Conservation (phyloP, 2,797 vertebrate genomes). For the Ptychobarbus kaznakovi region DNA sequence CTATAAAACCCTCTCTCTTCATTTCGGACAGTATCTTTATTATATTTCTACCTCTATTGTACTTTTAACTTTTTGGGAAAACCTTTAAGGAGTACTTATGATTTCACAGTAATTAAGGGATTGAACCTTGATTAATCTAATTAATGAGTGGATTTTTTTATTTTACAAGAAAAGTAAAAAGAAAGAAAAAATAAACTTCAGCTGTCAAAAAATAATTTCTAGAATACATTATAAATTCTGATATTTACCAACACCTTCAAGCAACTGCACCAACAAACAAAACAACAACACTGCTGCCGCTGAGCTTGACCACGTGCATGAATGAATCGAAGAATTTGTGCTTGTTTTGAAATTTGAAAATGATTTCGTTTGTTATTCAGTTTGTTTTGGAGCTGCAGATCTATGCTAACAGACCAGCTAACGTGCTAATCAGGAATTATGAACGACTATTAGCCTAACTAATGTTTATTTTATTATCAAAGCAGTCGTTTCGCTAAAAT, state of each 20-base stretch:
- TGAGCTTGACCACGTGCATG: no score
- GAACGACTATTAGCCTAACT: not conserved
- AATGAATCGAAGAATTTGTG: not conserved
- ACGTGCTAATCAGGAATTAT: constrained; percentile 7
- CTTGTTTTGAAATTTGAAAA: not conserved
- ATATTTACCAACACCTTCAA: not conserved
- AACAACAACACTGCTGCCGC: not conserved
- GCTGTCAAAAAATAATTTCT: not conserved
- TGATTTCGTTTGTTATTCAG: not conserved
- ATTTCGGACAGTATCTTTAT: not conserved
- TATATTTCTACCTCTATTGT: not conserved
- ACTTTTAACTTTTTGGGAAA: not conserved
- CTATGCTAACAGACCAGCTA: constrained; percentile 30
- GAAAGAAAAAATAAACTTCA: not conserved
- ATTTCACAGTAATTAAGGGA: not conserved
- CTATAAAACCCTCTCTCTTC: not conserved
- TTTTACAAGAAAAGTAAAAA: not conserved
- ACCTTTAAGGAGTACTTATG: not conserved
- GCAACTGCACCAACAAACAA: not conserved
- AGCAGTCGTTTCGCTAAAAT: not conserved
- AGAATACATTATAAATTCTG: no score
- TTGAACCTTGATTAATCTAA: not conserved
- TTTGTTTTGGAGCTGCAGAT: constrained; percentile 2
- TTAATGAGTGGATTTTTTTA: not conserved
- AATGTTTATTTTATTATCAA: not conserved